These are phyloP conservation scores for Eudyptes chrysolophus DNA, from an alignment of 2,113 vertebrate species.

Conservation along the genomic window DNA sequence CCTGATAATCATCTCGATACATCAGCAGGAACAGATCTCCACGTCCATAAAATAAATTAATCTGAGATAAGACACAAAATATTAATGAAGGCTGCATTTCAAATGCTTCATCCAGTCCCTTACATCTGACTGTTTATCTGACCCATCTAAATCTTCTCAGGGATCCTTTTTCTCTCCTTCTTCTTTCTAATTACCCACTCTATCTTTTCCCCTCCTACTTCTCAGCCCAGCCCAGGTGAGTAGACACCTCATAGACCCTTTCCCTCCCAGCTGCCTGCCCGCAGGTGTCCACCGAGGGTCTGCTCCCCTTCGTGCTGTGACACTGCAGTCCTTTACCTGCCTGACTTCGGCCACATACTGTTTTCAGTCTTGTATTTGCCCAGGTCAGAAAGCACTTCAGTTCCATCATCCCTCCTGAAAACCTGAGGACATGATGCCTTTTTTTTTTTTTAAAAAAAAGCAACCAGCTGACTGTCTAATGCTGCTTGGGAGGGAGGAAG, in stretches of 20 bases:
- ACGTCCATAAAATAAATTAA: neutral
- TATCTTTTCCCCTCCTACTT: neutral
- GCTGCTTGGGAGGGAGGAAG: neutral
- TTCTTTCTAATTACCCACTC: neutral
- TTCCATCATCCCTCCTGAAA: neutral
- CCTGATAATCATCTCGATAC: neutral
- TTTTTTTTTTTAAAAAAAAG: neutral
- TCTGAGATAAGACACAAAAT: conserved; percentile 3
- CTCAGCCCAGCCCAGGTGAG: neutral
- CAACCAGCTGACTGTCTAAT: neutral
- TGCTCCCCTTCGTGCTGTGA: neutral
- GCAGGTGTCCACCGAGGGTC: neutral
- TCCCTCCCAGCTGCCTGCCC: neutral
- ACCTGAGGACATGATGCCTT: neutral
- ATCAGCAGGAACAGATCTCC: neutral
- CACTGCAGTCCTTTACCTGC: neutral
- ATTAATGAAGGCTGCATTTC: conserved; percentile 11
- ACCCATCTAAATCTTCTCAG: neutral
- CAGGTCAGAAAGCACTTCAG: neutral
- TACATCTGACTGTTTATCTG: neutral
- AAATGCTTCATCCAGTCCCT: neutral
- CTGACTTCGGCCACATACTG: neutral
- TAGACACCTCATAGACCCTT: neutral
- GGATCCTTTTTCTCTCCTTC: neutral
- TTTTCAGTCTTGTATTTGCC: neutral